These are phyloP conservation scores for Scopus umbretta DNA, from an alignment of 2,113 vertebrate species.

Conservation along the genomic window DNA sequence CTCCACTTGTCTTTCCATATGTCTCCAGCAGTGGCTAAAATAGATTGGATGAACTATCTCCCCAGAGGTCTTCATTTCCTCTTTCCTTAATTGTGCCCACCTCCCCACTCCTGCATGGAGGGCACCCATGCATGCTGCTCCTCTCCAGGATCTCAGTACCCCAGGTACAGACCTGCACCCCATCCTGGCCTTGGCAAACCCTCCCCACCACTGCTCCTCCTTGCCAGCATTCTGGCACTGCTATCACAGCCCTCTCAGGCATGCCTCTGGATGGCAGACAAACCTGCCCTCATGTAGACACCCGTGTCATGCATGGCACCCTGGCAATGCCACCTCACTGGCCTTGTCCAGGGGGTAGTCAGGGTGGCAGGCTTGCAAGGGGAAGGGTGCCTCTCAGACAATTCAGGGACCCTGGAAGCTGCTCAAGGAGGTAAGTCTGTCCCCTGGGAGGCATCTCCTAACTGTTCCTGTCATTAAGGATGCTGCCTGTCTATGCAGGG, in stretches of 20 bases:
- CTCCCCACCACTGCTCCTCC: rapidly evolving
- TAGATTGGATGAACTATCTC: rapidly evolving
- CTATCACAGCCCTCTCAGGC: neutral
- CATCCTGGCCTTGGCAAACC: neutral
- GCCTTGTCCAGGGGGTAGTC: too few relatives aligned
- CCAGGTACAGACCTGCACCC: rapidly evolving
- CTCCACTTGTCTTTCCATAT: neutral
- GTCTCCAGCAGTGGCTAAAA: neutral
- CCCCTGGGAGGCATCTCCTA: neutral
- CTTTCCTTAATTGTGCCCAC: neutral
- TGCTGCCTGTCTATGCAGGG: rapidly evolving
- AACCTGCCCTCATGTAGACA: neutral
- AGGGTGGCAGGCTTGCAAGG: neutral
- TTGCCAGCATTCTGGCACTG: neutral
- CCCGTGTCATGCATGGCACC: rapidly evolving
- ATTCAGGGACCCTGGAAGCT: neutral
- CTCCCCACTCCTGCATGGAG: neutral
- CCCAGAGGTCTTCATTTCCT: neutral
- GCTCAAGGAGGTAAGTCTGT: neutral
- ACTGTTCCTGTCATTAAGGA: neutral
- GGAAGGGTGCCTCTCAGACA: neutral
- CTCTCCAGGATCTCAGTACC: neutral
- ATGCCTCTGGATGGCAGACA: neutral
- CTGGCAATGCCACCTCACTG: neutral
- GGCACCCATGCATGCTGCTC: neutral